Base-by-base conservation (phyloP, 2,113 vertebrate genomes). In the Pseudopodoces humilis region DNA sequence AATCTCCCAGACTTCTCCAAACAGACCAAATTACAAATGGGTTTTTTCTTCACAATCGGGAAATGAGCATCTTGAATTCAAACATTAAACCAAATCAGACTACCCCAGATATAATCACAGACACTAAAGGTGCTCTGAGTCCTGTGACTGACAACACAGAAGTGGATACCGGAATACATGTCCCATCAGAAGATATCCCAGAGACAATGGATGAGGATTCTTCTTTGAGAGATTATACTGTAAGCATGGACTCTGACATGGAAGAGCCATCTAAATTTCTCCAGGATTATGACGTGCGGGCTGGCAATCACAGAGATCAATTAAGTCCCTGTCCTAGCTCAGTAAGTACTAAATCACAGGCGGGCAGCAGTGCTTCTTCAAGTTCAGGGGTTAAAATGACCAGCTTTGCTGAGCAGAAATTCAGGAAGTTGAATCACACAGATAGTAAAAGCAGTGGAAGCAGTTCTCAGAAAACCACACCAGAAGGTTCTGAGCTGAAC, bases 381-480 rank as follows among this genome's bases (percentile, higher is more conserved):
- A 98, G 98, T 52, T 98, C 99, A 0, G 98, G 98, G 7, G 94
- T 99, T 56, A 99, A 98, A 95, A 98, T 99, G 99, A 99, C 99
- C 75, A 99, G 98, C 96, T 99, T 99, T 97, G 99, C 99, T 5
- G 99, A 99, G 76, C 99, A 99, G 97, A 99, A 99, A 74, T 98
- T 99, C 84, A 98, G 92, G 91, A 99, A 99, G 85, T 52, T 98
- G 50, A 98, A 98, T 96, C 98, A 99, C 41, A 97, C 98, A 7
- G 98, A 99, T 33, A 98, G 98, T 6, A 98, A 98, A 53, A 98
- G 98, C 90, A 99, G 98, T 74, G 98, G 98, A 63, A 98, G 99
- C 68, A 99, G 98, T 97, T 99, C 99, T 80, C 98, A 99, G 50
- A 99, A 99, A 96, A 99, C 99, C 24, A 99, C 99, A 8, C 99